A percentile compares a stretch with the other conserved stretches of the same genome.
phyloP scores from a whole-genome alignment of 2,888 invertebrate species.

The Synergus laeviventris region DNA sequence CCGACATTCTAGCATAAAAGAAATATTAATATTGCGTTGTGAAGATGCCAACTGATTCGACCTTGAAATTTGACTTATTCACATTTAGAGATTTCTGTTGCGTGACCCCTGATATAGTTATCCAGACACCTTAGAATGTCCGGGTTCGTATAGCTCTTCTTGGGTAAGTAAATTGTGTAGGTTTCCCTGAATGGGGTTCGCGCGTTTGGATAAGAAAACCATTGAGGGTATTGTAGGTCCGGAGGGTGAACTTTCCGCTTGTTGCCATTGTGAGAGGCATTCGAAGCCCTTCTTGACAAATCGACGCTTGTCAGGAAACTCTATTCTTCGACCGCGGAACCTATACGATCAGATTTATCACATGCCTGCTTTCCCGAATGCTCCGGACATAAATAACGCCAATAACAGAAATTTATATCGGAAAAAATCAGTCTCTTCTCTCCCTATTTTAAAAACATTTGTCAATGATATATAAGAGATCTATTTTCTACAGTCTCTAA shows the following conservation, averaged over 20 bases:
- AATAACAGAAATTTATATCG: conserved; percentile 39
- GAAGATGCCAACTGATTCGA: no score
- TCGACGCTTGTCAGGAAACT: conserved; percentile 73
- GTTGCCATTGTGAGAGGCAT: conserved; percentile 72
- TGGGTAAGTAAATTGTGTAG: conserved; percentile 73
- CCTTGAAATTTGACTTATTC: no score
- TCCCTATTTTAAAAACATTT: conserved; percentile 9
- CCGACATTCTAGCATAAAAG: no score
- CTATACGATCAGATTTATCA: conserved; percentile 69
- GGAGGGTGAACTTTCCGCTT: conserved; percentile 72
- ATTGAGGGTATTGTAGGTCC: conserved; percentile 69
- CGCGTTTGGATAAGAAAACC: conserved; percentile 62
- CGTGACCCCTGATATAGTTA: conserved; percentile 65
- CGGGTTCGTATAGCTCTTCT: conserved; percentile 55
- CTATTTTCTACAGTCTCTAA: no score
- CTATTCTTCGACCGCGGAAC: conserved; percentile 66
- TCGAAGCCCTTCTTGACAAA: conserved; percentile 75
- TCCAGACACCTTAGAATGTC: conserved; percentile 65
- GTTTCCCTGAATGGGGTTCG: conserved; percentile 65
- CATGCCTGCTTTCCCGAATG: conserved; percentile 41
- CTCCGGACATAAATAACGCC: conserved; percentile 31
- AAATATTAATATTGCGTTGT: no score
- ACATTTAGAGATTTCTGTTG: not conserved
- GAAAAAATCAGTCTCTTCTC: conserved; percentile 25
- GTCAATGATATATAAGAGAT: not conserved